These are phyloP conservation scores for Sapajus apella DNA, from an alignment of 2,113 vertebrate genomes.

Conservation along the genomic window DNA sequence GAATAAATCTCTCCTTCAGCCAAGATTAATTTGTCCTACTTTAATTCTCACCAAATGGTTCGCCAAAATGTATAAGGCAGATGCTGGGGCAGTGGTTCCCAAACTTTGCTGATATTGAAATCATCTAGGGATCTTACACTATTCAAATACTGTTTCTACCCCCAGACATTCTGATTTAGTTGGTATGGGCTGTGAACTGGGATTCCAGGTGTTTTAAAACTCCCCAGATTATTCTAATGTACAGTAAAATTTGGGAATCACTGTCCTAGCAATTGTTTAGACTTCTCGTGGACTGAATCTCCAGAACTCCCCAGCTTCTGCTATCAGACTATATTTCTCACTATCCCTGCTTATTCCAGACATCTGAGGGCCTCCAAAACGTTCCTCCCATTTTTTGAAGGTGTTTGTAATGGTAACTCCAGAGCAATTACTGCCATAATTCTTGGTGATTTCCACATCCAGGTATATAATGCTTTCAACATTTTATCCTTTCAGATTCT, in stretches of 20 bases:
- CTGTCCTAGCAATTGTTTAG: background rate
- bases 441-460: background rate
- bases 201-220: background rate
- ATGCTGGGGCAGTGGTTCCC: background rate
- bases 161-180: background rate
- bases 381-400: background rate
- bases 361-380: background rate
- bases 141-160: background rate
- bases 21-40: slow-evolving; percentile 35
- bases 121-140: background rate
- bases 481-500: background rate
- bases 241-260: background rate
- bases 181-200: background rate
- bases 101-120: background rate
- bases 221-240: background rate
- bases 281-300: background rate
- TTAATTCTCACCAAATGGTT: slow-evolving; percentile 25
- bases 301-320: background rate
- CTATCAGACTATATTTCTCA: background rate
- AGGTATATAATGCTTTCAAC: background rate
- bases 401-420: background rate
- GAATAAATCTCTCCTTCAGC: slow-evolving; percentile 9
- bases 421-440: background rate
- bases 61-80: background rate
- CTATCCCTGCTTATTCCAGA: background rate